Evolutionary conservation across 2,113 vertebrate species (phyloP).

Genomic region (Struthidea cinerea): DNA sequence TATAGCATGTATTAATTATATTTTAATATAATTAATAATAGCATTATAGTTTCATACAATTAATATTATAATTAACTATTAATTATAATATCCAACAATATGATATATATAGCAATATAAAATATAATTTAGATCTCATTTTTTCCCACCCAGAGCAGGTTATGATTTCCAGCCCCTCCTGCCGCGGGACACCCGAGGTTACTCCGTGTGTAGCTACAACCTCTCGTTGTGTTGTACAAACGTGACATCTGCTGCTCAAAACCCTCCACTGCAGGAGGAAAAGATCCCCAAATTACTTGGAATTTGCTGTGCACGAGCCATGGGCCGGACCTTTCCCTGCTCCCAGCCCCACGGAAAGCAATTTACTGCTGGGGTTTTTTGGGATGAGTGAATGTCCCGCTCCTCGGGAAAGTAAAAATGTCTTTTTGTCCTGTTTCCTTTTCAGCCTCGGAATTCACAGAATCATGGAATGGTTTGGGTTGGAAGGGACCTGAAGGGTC

Average conservation of each 20-base stretch:
- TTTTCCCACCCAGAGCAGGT: background rate
- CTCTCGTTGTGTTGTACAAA: background rate
- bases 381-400: background rate
- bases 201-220: background rate
- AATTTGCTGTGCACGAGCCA: background rate
- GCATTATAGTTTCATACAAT: no score
- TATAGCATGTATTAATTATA: no score
- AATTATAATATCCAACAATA: no score
- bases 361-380: background rate
- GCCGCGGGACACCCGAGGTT: rapidly evolving
- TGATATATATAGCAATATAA: no score
- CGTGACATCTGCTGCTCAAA: conserved; percentile 40
- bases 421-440: background rate
- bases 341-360: background rate
- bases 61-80: no score
- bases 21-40: no score
- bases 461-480: background rate
- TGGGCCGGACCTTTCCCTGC: rapidly evolving
- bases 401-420: rapidly evolving
- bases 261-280: background rate
- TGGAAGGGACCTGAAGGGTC: no score
- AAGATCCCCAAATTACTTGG: rapidly evolving
- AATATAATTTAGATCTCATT: background rate
- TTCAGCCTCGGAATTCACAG: background rate
- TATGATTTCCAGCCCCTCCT: rapidly evolving